phyloP scores from a whole-genome alignment of 1,140 invertebrate genomes.

The Monochamus saltuarius region DNA sequence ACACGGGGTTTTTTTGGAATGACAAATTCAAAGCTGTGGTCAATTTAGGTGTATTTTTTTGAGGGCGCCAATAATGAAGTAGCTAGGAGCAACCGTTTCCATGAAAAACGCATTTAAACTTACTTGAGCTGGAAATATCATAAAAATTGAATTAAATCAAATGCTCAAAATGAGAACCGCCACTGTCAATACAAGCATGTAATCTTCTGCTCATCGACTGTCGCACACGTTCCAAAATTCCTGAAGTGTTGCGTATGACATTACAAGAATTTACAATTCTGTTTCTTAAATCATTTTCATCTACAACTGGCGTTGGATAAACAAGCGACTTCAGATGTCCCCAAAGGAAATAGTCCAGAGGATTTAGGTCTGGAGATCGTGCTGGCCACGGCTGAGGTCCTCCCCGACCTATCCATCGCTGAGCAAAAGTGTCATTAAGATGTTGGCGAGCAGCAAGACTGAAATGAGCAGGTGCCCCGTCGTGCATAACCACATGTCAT shows the following conservation, averaged over 20 bases:
- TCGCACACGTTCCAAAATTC: no score
- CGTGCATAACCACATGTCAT: slow-evolving; percentile 6
- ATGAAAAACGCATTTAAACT: no score
- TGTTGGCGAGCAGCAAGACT: slow-evolving; percentile 7
- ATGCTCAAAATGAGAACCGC: no score
- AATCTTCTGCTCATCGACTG: no score
- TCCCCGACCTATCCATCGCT: slow-evolving; percentile 13
- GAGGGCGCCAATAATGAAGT: no score
- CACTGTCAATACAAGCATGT: no score
- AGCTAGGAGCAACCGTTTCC: no score
- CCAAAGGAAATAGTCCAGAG: slow-evolving; percentile 13
- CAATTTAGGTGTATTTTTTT: no score
- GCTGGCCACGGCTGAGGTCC: slow-evolving; percentile 11
- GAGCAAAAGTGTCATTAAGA: background rate
- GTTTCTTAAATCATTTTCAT: slow-evolving; percentile 13
- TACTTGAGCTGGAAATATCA: no score
- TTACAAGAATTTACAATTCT: slow-evolving; percentile 1
- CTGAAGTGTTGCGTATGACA: slow-evolving; percentile 3
- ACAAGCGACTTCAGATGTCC: slow-evolving; percentile 13
- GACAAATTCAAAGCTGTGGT: no score
- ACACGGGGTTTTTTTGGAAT: no score
- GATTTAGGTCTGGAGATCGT: slow-evolving; percentile 13
- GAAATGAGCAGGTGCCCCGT: slow-evolving; percentile 10
- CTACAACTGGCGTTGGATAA: background rate
- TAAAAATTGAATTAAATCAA: no score